Conservation (phyloP, 2,113 vertebrate species). For the Oenanthe oenanthe region DNA sequence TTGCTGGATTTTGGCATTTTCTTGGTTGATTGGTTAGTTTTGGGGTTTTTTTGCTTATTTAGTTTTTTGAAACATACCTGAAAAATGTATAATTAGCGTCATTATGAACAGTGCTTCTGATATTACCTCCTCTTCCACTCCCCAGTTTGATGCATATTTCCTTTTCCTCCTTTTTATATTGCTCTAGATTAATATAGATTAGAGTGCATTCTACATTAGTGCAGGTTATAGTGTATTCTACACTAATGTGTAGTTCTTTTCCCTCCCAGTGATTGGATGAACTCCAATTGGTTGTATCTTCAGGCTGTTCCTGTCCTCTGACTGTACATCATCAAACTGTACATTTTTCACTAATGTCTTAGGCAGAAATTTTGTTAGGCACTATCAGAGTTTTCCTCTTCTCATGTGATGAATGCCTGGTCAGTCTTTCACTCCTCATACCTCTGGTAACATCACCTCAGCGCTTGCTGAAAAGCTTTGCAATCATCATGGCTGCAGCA, state of each 20-base stretch:
- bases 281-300: not conserved
- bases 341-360: not conserved
- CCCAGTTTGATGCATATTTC: not conserved
- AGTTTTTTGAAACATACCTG: not conserved
- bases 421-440: not conserved
- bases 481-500: not conserved
- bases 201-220: not conserved
- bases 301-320: not conserved
- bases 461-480: not conserved
- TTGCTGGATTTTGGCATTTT: not conserved
- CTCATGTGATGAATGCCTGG: not conserved
- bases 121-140: not conserved
- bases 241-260: not conserved
- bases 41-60: not conserved
- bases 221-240: not conserved
- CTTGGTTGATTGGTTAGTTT: not conserved
- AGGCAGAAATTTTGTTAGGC: not conserved
- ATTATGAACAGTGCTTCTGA: not conserved
- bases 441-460: accelerated
- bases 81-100: not conserved
- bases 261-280: not conserved
- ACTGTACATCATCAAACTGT: not conserved
- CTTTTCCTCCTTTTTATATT: not conserved
- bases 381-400: not conserved
- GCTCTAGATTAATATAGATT: not conserved